Evolutionary conservation across 1,140 invertebrate species (phyloP).

Genomic region (Panulirus ornatus): DNA sequence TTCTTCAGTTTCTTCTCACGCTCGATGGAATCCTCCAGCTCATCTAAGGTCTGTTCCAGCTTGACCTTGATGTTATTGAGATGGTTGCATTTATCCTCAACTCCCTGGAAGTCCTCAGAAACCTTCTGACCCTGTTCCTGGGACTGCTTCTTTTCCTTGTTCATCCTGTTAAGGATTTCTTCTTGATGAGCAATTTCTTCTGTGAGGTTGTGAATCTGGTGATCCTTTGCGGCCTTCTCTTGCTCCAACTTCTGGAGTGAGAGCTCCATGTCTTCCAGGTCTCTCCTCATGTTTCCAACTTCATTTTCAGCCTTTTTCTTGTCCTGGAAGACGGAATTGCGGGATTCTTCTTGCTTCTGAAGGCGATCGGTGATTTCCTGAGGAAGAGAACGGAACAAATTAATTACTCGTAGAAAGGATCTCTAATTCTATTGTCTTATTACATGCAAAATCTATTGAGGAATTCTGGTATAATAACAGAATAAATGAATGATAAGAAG

Average conservation of each 20-base stretch:
- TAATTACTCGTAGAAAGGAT: too few relatives aligned
- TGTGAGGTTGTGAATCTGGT: slow-evolving; percentile 99
- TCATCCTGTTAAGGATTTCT: slow-evolving; percentile 75
- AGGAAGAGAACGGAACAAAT: too few relatives aligned
- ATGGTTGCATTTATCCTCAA: slow-evolving; percentile 88
- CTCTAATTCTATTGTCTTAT: too few relatives aligned
- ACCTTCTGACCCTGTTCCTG: slow-evolving; percentile 83
- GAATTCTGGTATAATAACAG: too few relatives aligned
- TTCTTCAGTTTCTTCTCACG: slow-evolving; percentile 96
- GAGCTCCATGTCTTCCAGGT: slow-evolving; percentile 29
- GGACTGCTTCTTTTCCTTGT: slow-evolving; percentile 75
- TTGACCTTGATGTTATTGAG: slow-evolving; percentile 93
- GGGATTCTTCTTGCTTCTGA: slow-evolving; percentile 32
- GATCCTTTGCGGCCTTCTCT: slow-evolving; percentile 86
- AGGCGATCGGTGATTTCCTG: slow-evolving; percentile 42
- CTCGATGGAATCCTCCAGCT: slow-evolving; percentile 80
- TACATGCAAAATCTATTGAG: too few relatives aligned
- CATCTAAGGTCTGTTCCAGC: slow-evolving; percentile 42
- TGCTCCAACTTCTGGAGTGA: slow-evolving; percentile 37
- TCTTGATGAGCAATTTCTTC: slow-evolving; percentile 99
- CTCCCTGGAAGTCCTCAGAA: slow-evolving; percentile 77
- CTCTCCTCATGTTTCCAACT: slow-evolving; percentile 21
- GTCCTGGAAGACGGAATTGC: not conserved
- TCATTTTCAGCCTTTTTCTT: slow-evolving; percentile 49
- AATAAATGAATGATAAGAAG: too few relatives aligned